A percentile compares a stretch with the other conserved stretches of the same genome.
Conservation (phyloP, 1,140 invertebrate genomes). For the Brachionus sp. region DNA sequence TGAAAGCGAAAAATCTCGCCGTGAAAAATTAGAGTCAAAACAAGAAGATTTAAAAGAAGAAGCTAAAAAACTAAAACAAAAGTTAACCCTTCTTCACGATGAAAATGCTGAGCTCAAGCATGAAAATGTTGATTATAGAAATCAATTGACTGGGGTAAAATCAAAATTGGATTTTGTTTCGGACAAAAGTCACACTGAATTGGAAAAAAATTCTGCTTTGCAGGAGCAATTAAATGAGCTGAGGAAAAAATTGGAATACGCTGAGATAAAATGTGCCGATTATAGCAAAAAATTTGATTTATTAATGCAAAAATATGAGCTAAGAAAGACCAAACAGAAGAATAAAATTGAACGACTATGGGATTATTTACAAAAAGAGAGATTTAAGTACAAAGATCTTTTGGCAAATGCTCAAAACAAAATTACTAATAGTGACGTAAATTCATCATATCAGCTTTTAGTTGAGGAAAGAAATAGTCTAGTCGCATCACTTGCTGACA, state of each 20-base stretch:
- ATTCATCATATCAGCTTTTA: neutral
- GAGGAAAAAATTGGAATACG: constrained; percentile 5
- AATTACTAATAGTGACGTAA: neutral
- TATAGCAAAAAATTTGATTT: constrained; percentile 42
- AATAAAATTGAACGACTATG: constrained; percentile 43
- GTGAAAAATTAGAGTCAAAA: neutral
- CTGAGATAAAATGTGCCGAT: constrained; percentile 24
- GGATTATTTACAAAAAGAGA: constrained; percentile 39
- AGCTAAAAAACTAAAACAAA: constrained; percentile 21
- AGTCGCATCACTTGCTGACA: neutral
- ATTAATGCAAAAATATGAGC: constrained; percentile 41
- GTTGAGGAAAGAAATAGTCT: neutral
- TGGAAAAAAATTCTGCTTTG: constrained; percentile 28
- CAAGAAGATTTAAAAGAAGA: neutral
- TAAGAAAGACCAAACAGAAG: constrained; percentile 38
- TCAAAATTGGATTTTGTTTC: constrained; percentile 32
- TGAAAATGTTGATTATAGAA: constrained; percentile 11
- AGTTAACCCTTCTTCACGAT: neutral
- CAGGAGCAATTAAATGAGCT: constrained; percentile 23
- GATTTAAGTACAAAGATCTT: constrained; percentile 24
- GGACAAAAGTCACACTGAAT: constrained; percentile 37
- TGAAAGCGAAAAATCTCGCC: constrained; percentile 9
- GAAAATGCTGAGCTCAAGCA: constrained; percentile 29
- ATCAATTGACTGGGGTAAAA: neutral
- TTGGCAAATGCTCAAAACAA: constrained; percentile 23